Conservation (phyloP, 2,888 invertebrate genomes). For the Desoria tigrina region DNA sequence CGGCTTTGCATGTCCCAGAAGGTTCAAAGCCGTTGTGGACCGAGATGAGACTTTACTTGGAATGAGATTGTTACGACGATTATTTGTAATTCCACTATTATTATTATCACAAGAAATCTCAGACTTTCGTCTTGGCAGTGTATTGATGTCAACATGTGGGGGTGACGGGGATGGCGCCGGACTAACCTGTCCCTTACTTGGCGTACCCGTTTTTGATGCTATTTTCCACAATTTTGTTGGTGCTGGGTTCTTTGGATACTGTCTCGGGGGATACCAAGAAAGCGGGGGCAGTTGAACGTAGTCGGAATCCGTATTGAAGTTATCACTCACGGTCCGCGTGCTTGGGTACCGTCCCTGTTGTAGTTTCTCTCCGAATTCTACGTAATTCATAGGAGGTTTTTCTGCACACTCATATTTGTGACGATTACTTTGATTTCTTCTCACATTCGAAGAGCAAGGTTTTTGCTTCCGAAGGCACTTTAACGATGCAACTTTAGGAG, state of each 20-base stretch:
- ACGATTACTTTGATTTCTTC: neutral
- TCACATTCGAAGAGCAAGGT: conserved; percentile 40
- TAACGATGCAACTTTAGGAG: conserved; percentile 51
- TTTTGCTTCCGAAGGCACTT: conserved; percentile 46
- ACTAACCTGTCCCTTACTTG: conserved; percentile 25
- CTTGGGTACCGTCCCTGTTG: conserved; percentile 51
- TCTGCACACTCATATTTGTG: conserved; percentile 19
- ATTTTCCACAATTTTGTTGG: conserved; percentile 51
- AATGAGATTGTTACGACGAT: conserved; percentile 24
- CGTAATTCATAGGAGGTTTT: conserved; percentile 45
- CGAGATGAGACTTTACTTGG: conserved; percentile 43
- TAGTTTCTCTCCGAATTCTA: conserved; percentile 51
- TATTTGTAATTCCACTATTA: neutral
- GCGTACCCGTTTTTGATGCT: conserved; percentile 41
- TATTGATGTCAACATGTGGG: conserved; percentile 42
- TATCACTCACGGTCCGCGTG: conserved; percentile 69
- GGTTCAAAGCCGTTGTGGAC: conserved; percentile 51
- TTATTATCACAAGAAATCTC: neutral
- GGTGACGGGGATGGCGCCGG: conserved; percentile 27
- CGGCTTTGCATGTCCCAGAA: conserved; percentile 35
- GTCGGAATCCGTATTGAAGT: conserved; percentile 84
- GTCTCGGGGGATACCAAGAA: conserved; percentile 38
- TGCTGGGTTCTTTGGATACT: conserved; percentile 42
- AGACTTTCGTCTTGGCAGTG: conserved; percentile 42
- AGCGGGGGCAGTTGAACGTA: conserved; percentile 72